Conservation (phyloP, 2,113 vertebrate species). For the Apaloderma vittatum region DNA sequence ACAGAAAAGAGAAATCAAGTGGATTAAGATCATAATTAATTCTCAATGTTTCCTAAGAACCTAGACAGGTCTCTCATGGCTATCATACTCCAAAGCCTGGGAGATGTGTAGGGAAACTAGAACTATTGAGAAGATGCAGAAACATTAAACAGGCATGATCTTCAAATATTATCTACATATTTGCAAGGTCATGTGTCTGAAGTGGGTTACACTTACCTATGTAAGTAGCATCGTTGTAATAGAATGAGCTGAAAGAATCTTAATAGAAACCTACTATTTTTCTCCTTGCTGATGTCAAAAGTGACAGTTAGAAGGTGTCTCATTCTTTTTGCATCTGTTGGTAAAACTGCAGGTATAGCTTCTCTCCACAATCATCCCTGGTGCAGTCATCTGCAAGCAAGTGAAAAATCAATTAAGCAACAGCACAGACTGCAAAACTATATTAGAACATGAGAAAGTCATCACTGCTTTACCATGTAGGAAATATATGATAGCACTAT, state of each 20-base stretch:
- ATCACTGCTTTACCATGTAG: not conserved
- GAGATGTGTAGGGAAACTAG: not conserved
- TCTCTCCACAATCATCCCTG: conserved; percentile 49
- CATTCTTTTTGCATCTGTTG: conserved; percentile 80
- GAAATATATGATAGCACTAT: not conserved
- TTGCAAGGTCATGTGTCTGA: not conserved
- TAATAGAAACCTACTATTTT: conserved; percentile 71
- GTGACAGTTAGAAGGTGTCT: conserved; percentile 75
- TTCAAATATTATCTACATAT: not conserved
- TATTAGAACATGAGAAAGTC: not conserved
- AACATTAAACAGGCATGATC: not conserved
- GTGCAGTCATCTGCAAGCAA: conserved; percentile 32
- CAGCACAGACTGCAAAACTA: not conserved
- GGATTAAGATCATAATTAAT: not conserved
- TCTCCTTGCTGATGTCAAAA: conserved; percentile 79
- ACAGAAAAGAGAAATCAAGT: not conserved
- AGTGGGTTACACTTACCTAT: not conserved
- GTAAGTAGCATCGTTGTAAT: not conserved
- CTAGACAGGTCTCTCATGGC: not conserved
- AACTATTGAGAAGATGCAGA: not conserved
- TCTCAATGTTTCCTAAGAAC: not conserved
- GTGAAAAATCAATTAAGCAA: conserved; percentile 26
- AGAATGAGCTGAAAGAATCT: not conserved
- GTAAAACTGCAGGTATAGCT: conserved; percentile 80
- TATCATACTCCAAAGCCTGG: not conserved